phyloP scores from a whole-genome alignment of 2,113 vertebrate species.

The Silurus asotus region DNA sequence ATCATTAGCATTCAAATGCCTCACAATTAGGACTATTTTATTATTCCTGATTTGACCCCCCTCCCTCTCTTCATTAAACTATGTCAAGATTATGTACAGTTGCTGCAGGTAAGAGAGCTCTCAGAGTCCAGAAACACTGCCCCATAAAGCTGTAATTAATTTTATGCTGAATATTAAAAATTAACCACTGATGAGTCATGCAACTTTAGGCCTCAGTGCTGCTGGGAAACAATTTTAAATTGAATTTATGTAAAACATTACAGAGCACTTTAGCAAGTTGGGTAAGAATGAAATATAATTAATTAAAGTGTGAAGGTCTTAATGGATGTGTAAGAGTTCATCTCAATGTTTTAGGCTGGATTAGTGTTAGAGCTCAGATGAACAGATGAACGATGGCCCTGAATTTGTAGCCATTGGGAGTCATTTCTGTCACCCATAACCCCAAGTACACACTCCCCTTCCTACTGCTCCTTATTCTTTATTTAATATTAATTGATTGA shows the following conservation, averaged over 20 bases:
- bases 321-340: not conserved
- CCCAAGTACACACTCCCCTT: not conserved
- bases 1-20: constrained; percentile 17
- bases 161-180: not conserved
- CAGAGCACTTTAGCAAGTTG: not conserved
- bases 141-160: not conserved
- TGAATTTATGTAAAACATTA: not conserved
- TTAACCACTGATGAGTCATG: not conserved
- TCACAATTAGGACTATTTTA: constrained; percentile 14
- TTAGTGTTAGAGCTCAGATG: not conserved
- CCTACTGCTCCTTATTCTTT: not conserved
- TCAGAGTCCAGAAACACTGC: not conserved
- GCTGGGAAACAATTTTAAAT: not conserved
- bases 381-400: not conserved
- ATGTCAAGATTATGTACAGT: not conserved
- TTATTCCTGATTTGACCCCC: not conserved
- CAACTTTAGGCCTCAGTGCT: not conserved
- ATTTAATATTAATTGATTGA: not conserved
- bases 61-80: not conserved
- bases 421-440: not conserved
- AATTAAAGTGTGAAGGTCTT: not conserved
- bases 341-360: not conserved
- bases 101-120: not conserved
- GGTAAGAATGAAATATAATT: not conserved
- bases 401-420: not conserved